These are phyloP conservation scores for Nymphalis polychloros DNA, from an alignment of 2,888 invertebrate genomes.

Conservation along the genomic window DNA sequence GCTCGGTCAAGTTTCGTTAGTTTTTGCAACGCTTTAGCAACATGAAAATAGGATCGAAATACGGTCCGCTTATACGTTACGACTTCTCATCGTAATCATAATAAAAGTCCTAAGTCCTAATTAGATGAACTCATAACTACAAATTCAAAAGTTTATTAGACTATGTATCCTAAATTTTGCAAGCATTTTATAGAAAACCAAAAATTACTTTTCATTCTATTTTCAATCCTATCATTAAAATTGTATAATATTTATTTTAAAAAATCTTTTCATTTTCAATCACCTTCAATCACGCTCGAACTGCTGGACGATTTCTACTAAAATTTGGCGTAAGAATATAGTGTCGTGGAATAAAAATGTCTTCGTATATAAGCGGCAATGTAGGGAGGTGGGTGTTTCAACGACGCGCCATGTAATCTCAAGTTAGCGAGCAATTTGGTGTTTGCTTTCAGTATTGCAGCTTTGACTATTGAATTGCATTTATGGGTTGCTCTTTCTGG, in stretches of 20 bases:
- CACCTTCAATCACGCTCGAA: too few species aligned
- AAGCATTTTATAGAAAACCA: too few species aligned
- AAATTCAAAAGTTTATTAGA: too few species aligned
- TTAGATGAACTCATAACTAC: too few species aligned
- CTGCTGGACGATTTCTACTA: too few species aligned
- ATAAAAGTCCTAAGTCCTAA: background rate
- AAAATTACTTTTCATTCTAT: too few species aligned
- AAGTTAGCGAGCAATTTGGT: conserved; percentile 74
- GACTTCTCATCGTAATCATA: background rate
- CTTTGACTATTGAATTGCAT: conserved; percentile 61
- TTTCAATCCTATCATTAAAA: too few species aligned
- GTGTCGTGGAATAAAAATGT: background rate
- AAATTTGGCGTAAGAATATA: too few species aligned
- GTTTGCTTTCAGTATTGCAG: conserved; percentile 65
- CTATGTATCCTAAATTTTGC: too few species aligned
- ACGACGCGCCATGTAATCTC: conserved; percentile 66
- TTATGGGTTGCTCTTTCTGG: conserved; percentile 34
- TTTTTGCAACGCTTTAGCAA: conserved; percentile 58
- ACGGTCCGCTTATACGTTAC: conserved; percentile 13
- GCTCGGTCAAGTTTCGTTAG: conserved; percentile 57
- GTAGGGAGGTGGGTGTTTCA: conserved; percentile 39
- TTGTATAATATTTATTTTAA: too few species aligned
- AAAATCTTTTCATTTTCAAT: too few species aligned
- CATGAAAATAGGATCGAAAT: conserved; percentile 47
- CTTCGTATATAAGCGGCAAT: conserved; percentile 23